These are phyloP conservation scores for Poeciliopsis gracilis DNA, from an alignment of 2,797 vertebrate species.

Conservation along the genomic window DNA sequence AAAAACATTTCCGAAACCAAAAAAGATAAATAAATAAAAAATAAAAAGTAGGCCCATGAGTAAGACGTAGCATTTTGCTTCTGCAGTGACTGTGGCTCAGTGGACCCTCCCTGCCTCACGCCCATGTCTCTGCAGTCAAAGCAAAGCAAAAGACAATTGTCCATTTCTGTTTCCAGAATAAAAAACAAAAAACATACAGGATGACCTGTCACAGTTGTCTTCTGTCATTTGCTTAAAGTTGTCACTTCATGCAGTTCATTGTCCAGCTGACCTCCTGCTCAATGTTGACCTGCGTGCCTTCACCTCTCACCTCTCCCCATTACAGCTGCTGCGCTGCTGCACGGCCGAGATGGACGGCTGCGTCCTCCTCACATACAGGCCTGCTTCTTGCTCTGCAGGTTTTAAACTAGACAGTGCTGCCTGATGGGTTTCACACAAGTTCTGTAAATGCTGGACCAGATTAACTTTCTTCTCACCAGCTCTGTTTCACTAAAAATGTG, in stretches of 20 bases:
- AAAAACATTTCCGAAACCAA: background rate
- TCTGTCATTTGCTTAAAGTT: slow-evolving; percentile 20
- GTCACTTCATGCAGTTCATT: slow-evolving; percentile 27
- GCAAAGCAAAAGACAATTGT: background rate
- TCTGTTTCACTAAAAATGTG: background rate
- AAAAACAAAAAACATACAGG: slow-evolving; percentile 25
- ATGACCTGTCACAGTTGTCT: slow-evolving; percentile 34
- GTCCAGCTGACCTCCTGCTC: slow-evolving; percentile 51
- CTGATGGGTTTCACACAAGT: background rate
- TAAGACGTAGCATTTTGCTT: background rate
- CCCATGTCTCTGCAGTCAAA: background rate
- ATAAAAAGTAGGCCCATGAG: background rate
- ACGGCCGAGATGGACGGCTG: slow-evolving; percentile 21
- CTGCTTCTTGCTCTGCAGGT: background rate
- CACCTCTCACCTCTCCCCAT: slow-evolving; percentile 61
- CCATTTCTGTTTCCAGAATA: slow-evolving; percentile 3
- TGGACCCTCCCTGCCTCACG: background rate
- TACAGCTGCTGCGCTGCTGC: slow-evolving; percentile 46
- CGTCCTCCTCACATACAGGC: slow-evolving; percentile 33
- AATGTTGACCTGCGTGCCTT: slow-evolving; percentile 42
- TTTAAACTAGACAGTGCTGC: background rate
- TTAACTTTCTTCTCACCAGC: background rate
- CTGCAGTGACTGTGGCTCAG: background rate
- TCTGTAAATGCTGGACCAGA: background rate
- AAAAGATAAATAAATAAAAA: background rate